phyloP scores from a whole-genome alignment of 2,113 vertebrate genomes.

The Oenanthe melanoleuca region DNA sequence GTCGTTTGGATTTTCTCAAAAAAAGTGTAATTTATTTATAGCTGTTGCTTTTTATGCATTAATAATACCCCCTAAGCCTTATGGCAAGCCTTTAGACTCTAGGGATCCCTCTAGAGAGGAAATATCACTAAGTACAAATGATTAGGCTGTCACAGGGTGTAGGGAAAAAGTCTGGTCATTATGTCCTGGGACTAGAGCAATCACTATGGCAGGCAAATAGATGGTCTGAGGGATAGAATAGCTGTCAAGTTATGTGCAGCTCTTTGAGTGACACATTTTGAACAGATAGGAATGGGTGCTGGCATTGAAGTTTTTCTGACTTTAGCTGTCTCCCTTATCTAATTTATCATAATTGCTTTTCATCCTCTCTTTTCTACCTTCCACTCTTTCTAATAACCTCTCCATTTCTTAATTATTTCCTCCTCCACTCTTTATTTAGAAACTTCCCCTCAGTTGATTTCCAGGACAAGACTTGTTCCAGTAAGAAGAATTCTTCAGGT shows the following conservation, averaged over 20 bases:
- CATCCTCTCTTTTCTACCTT: background rate
- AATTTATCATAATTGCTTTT: background rate
- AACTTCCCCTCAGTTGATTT: background rate
- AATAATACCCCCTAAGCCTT: background rate
- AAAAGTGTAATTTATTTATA: background rate
- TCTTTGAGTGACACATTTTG: conserved; percentile 38
- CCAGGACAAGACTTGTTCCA: background rate
- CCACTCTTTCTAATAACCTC: background rate
- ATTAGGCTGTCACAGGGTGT: background rate
- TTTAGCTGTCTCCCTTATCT: conserved; percentile 1
- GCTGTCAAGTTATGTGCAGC: background rate
- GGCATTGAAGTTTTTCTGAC: conserved; percentile 19
- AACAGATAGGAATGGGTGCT: background rate
- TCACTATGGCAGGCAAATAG: background rate
- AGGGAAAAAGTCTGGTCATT: background rate
- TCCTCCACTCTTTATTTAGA: background rate
- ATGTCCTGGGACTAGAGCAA: background rate
- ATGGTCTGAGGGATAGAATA: background rate
- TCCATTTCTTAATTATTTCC: background rate
- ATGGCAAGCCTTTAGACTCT: background rate
- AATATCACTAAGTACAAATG: background rate
- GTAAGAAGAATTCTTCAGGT: background rate
- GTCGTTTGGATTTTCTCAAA: background rate
- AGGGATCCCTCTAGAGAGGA: background rate
- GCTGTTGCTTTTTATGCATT: background rate